Percentiles rank a stretch among this genome's conserved stretches.
Conservation (phyloP, 2,797 vertebrate species). For the Brachymystax lenok region DNA sequence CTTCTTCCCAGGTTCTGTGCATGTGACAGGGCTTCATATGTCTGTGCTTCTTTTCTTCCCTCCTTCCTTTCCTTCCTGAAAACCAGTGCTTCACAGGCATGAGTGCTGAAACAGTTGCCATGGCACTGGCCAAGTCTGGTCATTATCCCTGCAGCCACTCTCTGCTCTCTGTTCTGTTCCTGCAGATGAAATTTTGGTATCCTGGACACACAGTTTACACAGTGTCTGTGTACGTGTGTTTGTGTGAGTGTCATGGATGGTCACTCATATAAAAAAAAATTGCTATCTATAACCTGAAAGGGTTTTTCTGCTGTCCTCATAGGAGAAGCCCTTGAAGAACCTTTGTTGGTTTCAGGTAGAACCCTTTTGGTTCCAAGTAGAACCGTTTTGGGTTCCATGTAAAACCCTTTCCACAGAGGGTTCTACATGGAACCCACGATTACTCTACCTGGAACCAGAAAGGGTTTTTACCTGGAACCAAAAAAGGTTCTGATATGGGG, state of each 20-base stretch:
- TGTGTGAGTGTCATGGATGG: background rate
- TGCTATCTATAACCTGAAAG: too few species aligned
- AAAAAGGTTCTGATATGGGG: too few species aligned
- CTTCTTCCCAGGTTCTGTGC: slow-evolving; percentile 19
- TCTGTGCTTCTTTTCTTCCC: slow-evolving; percentile 30
- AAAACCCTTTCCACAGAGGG: too few species aligned
- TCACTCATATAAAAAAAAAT: background rate
- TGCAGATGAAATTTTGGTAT: slow-evolving; percentile 55
- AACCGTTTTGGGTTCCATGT: too few species aligned
- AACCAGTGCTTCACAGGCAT: slow-evolving; percentile 46
- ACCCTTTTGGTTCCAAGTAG: too few species aligned
- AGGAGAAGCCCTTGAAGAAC: too few species aligned
- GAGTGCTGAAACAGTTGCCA: slow-evolving; percentile 65
- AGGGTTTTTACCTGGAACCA: too few species aligned
- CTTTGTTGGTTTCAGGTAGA: too few species aligned
- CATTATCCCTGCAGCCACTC: slow-evolving; percentile 50
- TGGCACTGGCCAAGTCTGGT: slow-evolving; percentile 64
- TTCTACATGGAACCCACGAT: too few species aligned
- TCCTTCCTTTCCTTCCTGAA: slow-evolving; percentile 38
- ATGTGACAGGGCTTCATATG: slow-evolving; percentile 46
- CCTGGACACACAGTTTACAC: slow-evolving; percentile 3
- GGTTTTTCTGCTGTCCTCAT: too few species aligned
- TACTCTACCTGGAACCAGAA: too few species aligned
- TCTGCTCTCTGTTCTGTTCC: slow-evolving; percentile 53
- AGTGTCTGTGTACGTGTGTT: slow-evolving; percentile 2